phyloP scores from a whole-genome alignment of 2,888 invertebrate species.

The Minunthozetes semirufus region DNA sequence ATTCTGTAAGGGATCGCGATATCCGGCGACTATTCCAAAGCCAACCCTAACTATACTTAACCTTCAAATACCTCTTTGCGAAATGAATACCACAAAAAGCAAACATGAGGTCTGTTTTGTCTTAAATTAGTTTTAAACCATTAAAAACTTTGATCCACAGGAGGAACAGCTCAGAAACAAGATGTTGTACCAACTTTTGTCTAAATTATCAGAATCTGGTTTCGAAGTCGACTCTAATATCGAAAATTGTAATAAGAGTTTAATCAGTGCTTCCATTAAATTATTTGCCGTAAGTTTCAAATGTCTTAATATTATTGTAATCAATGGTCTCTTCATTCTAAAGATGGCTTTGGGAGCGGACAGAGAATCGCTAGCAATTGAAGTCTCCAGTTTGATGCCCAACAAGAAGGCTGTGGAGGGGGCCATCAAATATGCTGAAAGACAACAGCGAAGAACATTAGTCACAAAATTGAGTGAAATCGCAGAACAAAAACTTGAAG shows the following conservation, averaged over 20 bases:
- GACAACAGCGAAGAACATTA: constrained; percentile 66
- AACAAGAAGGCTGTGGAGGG: constrained; percentile 69
- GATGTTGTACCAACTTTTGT: constrained; percentile 45
- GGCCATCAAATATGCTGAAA: constrained; percentile 80
- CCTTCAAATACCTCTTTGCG: constrained; percentile 66
- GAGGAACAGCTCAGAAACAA: constrained; percentile 46
- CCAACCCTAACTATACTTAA: constrained; percentile 71
- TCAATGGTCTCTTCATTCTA: constrained; percentile 39
- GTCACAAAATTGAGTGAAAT: constrained; percentile 67
- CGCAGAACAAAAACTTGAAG: constrained; percentile 47
- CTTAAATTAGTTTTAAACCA: constrained; percentile 21
- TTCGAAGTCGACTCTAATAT: constrained; percentile 46
- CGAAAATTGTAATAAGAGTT: constrained; percentile 58
- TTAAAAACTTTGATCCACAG: constrained; percentile 40
- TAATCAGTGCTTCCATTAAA: constrained; percentile 74
- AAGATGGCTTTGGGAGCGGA: constrained; percentile 76
- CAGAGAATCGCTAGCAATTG: constrained; percentile 75
- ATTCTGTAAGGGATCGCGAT: constrained; percentile 77
- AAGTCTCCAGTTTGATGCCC: constrained; percentile 72
- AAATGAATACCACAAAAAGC: constrained; percentile 68
- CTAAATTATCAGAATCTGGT: constrained; percentile 44
- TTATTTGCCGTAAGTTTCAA: constrained; percentile 68
- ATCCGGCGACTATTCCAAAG: constrained; percentile 75
- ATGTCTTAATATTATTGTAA: not conserved
- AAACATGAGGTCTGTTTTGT: constrained; percentile 62